A percentile compares a stretch with the other conserved stretches of the same genome.
Evolutionary conservation across 2,113 vertebrate genomes (phyloP).

Genomic region (Eudorcas thomsonii): DNA sequence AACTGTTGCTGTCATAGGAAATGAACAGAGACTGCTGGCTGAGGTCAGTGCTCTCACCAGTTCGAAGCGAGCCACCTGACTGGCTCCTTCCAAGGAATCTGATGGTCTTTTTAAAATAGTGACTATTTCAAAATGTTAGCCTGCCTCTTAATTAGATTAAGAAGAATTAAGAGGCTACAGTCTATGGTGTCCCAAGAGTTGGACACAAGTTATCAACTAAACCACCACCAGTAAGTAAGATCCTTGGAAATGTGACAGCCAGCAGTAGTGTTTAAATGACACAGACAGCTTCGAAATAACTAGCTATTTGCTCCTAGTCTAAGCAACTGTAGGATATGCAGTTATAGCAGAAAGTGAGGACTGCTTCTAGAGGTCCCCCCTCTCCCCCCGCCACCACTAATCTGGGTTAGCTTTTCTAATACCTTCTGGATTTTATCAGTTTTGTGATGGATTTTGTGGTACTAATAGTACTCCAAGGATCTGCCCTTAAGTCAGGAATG

Average conservation of each 20-base stretch:
- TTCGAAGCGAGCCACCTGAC: neutral
- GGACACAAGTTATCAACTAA: neutral
- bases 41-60: neutral
- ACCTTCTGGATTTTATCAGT: constrained; percentile 45
- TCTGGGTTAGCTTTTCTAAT: constrained; percentile 5
- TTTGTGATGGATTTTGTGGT: constrained; percentile 61
- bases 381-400: neutral
- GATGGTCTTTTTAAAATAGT: neutral
- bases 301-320: neutral
- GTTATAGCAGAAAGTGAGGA: neutral
- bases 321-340: neutral
- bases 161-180: neutral
- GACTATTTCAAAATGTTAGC: neutral
- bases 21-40: neutral
- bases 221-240: neutral
- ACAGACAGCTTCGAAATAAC: neutral
- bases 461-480: constrained; percentile 63
- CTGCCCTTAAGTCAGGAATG: neutral
- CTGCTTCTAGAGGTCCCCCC: neutral
- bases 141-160: neutral
- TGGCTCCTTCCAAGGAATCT: neutral
- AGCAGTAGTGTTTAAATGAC: neutral
- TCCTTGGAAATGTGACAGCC: neutral
- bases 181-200: neutral
- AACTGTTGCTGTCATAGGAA: neutral